Percentiles rank a stretch among this genome's conserved stretches.
These are phyloP conservation scores for Agapornis roseicollis DNA, from an alignment of 2,113 vertebrate species.

Conservation along the genomic window DNA sequence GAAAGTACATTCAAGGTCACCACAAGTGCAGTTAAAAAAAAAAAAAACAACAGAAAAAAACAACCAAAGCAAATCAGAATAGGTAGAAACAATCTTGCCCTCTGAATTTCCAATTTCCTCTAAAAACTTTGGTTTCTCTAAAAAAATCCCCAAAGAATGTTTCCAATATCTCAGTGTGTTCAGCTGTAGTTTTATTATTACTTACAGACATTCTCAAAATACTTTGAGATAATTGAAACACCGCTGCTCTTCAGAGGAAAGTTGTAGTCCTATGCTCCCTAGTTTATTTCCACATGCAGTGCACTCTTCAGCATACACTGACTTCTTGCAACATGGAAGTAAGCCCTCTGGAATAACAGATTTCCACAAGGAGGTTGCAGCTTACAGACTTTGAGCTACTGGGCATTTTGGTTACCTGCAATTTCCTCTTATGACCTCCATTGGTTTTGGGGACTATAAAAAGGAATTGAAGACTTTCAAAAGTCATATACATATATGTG, in stretches of 20 bases:
- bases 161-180: background rate
- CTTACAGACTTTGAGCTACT: background rate
- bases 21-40: background rate
- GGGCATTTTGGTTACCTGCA: background rate
- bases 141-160: background rate
- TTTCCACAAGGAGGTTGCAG: background rate
- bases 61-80: background rate
- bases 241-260: background rate
- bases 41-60: background rate
- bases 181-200: background rate
- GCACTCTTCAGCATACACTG: background rate
- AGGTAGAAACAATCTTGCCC: background rate
- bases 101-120: slow-evolving; percentile 18
- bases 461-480: background rate
- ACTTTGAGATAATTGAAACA: background rate
- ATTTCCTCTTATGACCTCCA: background rate
- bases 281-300: background rate
- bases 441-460: background rate
- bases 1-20: background rate
- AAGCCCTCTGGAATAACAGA: background rate
- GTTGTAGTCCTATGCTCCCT: background rate
- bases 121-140: background rate
- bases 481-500: background rate
- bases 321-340: background rate
- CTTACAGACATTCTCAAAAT: slow-evolving; percentile 3